These are phyloP conservation scores for Nyleta sp. DNA, from an alignment of 2,888 invertebrate genomes.

Conservation along the genomic window DNA sequence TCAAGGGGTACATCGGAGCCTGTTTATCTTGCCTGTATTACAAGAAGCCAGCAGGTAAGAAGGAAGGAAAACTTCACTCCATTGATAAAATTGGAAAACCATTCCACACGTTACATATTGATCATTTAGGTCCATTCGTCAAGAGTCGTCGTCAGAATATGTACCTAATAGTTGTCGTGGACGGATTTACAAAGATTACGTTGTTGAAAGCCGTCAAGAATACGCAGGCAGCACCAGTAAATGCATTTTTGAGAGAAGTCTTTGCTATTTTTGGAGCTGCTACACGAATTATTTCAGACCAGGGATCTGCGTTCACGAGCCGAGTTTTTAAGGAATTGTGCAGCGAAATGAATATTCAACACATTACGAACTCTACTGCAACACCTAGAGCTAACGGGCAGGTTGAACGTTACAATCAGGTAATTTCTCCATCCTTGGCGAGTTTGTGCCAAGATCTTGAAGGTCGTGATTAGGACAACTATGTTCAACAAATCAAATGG, in stretches of 20 bases:
- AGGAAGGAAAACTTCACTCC: slow-evolving; percentile 75
- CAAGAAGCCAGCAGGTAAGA: slow-evolving; percentile 65
- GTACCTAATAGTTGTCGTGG: slow-evolving; percentile 76
- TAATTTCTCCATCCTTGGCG: slow-evolving; percentile 29
- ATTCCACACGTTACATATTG: slow-evolving; percentile 80
- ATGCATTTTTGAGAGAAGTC: slow-evolving; percentile 61
- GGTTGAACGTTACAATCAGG: slow-evolving; percentile 66
- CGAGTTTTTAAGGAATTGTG: slow-evolving; percentile 74
- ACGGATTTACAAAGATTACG: slow-evolving; percentile 78
- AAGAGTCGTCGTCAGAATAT: slow-evolving; percentile 73
- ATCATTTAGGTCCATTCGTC: slow-evolving; percentile 80
- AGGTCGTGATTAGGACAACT: slow-evolving; percentile 27
- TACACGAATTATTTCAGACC: slow-evolving; percentile 76
- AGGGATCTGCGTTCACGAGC: slow-evolving; percentile 77
- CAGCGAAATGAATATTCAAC: slow-evolving; percentile 70
- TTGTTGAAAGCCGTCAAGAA: slow-evolving; percentile 73
- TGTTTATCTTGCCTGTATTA: slow-evolving; percentile 79
- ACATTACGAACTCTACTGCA: slow-evolving; percentile 69
- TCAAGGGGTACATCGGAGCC: slow-evolving; percentile 77
- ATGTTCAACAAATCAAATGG: slow-evolving; percentile 17
- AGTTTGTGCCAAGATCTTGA: slow-evolving; percentile 17
- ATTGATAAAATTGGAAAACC: slow-evolving; percentile 78
- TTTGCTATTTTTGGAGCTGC: slow-evolving; percentile 46
- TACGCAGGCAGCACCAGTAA: slow-evolving; percentile 71
- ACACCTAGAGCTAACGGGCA: slow-evolving; percentile 75